These are phyloP conservation scores for Phaethornis superciliosus DNA, from an alignment of 2,113 vertebrate species.

Conservation along the genomic window DNA sequence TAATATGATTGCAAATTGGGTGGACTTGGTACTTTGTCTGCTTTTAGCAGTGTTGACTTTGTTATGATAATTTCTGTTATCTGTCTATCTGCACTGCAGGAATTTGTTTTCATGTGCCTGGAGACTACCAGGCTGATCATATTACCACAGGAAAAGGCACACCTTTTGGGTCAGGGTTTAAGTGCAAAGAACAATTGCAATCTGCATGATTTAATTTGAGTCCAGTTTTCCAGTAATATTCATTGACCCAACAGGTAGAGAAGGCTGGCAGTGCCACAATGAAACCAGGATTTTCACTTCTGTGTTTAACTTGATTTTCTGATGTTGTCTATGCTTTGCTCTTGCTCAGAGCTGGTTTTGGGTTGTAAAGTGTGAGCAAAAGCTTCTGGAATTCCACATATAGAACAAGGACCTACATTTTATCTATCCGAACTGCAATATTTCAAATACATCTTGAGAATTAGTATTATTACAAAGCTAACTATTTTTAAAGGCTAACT, in stretches of 20 bases:
- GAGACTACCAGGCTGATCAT: neutral
- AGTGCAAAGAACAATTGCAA: constrained; percentile 55
- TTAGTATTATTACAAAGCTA: neutral
- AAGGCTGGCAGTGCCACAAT: neutral
- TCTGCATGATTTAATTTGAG: neutral
- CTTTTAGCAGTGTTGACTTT: neutral
- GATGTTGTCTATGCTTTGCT: neutral
- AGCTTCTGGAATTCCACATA: neutral
- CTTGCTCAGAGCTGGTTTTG: neutral
- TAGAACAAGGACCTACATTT: neutral
- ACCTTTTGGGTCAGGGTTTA: constrained; percentile 47
- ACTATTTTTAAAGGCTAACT: neutral
- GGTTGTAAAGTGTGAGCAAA: neutral
- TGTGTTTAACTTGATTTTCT: neutral
- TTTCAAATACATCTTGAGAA: neutral
- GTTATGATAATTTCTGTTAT: constrained; percentile 48
- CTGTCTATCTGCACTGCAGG: neutral
- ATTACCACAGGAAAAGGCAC: constrained; percentile 16
- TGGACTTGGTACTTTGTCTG: constrained; percentile 65
- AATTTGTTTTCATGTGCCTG: constrained; percentile 7
- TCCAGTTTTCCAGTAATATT: neutral
- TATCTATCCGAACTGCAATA: neutral
- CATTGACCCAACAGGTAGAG: neutral
- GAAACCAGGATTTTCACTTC: neutral
- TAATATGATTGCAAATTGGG: neutral